Conservation (phyloP, 2,888 invertebrate species). For the Tupiocoris notatus region DNA sequence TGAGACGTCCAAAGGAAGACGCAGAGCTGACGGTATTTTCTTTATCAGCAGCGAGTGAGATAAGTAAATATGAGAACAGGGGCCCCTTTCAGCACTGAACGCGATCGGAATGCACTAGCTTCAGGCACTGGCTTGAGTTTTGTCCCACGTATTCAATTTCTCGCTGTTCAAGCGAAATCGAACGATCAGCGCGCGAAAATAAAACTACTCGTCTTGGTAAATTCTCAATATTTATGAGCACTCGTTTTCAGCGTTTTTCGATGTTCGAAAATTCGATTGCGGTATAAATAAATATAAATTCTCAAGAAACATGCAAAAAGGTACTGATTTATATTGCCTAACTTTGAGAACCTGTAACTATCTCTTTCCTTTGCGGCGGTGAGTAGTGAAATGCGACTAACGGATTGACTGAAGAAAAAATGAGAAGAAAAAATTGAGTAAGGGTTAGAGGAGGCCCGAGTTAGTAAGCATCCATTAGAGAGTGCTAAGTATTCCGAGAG, state of each 20-base stretch:
- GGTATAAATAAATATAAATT: too few relatives aligned
- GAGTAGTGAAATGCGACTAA: constrained; percentile 7
- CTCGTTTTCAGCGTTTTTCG: too few relatives aligned
- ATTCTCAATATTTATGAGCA: too few relatives aligned
- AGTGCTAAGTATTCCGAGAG: constrained; percentile 38
- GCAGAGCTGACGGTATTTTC: background rate
- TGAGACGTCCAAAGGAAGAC: background rate
- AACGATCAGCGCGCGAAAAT: too few relatives aligned
- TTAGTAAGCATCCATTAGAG: constrained; percentile 41
- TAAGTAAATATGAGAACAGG: background rate
- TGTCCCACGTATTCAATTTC: background rate
- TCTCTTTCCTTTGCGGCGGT: background rate
- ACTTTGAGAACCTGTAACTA: background rate
- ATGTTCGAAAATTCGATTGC: too few relatives aligned
- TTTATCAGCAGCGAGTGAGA: background rate
- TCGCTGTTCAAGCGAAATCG: background rate
- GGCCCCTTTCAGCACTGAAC: background rate
- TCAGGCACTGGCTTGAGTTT: background rate
- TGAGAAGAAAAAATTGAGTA: constrained; percentile 1
- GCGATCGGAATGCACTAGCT: background rate
- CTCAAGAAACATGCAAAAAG: too few relatives aligned
- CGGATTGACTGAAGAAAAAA: background rate
- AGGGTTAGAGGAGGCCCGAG: constrained; percentile 15
- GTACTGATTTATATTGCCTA: too few relatives aligned
- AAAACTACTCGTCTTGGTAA: too few relatives aligned